Base-by-base conservation (phyloP, 2,797 vertebrate genomes). In the Sternotherus odoratus region DNA sequence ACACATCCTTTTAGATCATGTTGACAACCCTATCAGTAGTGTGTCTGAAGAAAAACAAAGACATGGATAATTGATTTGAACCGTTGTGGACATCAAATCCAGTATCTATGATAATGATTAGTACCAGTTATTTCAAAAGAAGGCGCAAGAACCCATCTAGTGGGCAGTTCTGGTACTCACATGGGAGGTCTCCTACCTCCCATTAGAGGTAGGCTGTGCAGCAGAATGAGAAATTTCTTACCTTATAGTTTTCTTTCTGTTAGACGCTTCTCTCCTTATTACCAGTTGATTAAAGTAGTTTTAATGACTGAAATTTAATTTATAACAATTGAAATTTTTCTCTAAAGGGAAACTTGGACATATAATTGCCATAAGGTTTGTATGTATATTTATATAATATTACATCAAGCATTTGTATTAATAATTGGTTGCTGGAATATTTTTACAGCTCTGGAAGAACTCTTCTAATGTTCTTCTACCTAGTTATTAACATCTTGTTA, bases 81-180 rank as follows among this genome's bases (percentile, higher is more conserved):
- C 39, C 78, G 53, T 2, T 74, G 48, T 28, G 23, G 79, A 46
- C 23, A 6, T 77, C 1, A 0, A 39, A 26, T 4, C 3, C 57
- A 12, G 6, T 79, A 24, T 24, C 69, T 82, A 33, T 13, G 50
- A 30, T 39, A 57, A 56, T 72, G 91, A 63, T 33, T 2, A 50
- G 50, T 75, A 82, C 11, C 4, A 8, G 4, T 86, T 82, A 21
- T 12, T n/a, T 51, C 33, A 50, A 21, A 48, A 50, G 8, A 84
- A 50, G 3, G 69, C 79, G 19, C 0, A 1, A 60, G 4, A 23
- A 82, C 3, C 1, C 9, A 8, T 3, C 30, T 50, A 28, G 26
- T 28, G 24, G 10, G 60, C 8, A 36, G 33, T 43, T 3, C 72
- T 82, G 88, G 11, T 1, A 1, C 30, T 66, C 17, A 66, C 17